These are phyloP conservation scores for Sebastes trivittatus DNA, from an alignment of 2,797 vertebrate genomes.

Conservation along the genomic window DNA sequence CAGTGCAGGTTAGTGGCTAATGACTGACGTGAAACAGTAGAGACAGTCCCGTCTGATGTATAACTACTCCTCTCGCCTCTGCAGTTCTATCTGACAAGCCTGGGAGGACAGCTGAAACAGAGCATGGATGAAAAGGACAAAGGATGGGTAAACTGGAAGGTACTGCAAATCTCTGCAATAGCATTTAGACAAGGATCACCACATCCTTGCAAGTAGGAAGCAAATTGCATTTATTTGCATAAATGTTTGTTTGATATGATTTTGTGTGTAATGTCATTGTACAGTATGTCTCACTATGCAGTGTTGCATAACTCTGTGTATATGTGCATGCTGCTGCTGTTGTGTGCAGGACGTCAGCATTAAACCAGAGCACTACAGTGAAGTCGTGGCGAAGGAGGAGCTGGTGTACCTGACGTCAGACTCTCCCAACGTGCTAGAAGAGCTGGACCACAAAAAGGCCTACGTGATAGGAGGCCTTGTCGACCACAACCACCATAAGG, in stretches of 20 bases:
- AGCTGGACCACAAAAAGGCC: conserved; percentile 92
- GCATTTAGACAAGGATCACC: too few species aligned
- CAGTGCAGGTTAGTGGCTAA: conserved; percentile 86
- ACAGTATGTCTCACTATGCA: too few species aligned
- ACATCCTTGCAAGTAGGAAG: not conserved
- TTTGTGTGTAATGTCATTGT: not conserved
- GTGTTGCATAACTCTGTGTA: not conserved
- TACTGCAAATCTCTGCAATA: conserved; percentile 41
- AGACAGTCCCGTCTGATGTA: not conserved
- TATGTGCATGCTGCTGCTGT: not conserved
- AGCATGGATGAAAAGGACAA: conserved; percentile 97
- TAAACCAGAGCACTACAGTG: conserved; percentile 88
- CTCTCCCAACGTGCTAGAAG: conserved; percentile 90
- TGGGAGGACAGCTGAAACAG: conserved; percentile 92
- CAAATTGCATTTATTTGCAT: not conserved
- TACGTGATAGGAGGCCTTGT: conserved; percentile 98
- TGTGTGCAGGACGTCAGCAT: conserved; percentile 89
- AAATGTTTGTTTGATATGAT: accelerated
- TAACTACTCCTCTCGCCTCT: not conserved
- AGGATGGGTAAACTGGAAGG: conserved; percentile 99
- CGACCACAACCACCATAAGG: conserved; percentile 99
- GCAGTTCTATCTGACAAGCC: conserved; percentile 94
- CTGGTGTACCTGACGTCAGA: conserved; percentile 96
- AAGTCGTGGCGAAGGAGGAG: conserved; percentile 88
- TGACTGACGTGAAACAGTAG: too few species aligned